Percentiles rank a stretch among this genome's conserved stretches.
Evolutionary conservation across 2,888 invertebrate species (phyloP).

Genomic region (Acanthosoma haemorrhoidale): DNA sequence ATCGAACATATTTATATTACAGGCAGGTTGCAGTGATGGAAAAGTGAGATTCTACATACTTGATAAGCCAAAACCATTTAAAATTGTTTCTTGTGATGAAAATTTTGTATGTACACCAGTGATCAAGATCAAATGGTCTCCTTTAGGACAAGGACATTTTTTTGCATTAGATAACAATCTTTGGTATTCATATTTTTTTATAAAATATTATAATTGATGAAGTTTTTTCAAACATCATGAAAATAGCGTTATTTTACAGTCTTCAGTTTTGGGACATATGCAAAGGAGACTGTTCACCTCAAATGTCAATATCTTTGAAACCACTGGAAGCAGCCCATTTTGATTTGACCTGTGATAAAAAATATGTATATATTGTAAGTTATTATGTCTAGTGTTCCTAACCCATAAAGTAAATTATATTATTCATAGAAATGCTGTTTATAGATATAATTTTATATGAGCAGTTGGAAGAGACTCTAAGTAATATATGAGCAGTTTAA

Average conservation of each 20-base stretch:
- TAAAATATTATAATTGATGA: too few species aligned
- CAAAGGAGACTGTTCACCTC: slow-evolving; percentile 51
- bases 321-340: slow-evolving; percentile 15
- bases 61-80: slow-evolving; percentile 48
- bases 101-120: slow-evolving; percentile 42
- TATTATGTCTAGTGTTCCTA: background rate
- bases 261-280: slow-evolving; percentile 54
- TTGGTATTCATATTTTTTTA: slow-evolving; percentile 42
- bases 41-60: slow-evolving; percentile 50
- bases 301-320: slow-evolving; percentile 45
- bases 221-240: too few species aligned
- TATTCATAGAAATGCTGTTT: too few species aligned
- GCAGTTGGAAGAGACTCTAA: too few species aligned
- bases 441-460: too few species aligned
- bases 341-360: slow-evolving; percentile 10
- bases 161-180: slow-evolving; percentile 49
- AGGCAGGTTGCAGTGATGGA: slow-evolving; percentile 52
- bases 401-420: too few species aligned
- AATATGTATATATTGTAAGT: slow-evolving; percentile 19
- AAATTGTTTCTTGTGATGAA: slow-evolving; percentile 38
- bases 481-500: too few species aligned
- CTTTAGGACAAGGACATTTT: slow-evolving; percentile 51
- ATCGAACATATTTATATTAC: slow-evolving; percentile 19
- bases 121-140: slow-evolving; percentile 52
- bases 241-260: slow-evolving; percentile 45